Percentiles rank a stretch among this genome's conserved stretches.
Evolutionary conservation across 2,113 vertebrate genomes (phyloP).

Genomic region (Nibea coibor): DNA sequence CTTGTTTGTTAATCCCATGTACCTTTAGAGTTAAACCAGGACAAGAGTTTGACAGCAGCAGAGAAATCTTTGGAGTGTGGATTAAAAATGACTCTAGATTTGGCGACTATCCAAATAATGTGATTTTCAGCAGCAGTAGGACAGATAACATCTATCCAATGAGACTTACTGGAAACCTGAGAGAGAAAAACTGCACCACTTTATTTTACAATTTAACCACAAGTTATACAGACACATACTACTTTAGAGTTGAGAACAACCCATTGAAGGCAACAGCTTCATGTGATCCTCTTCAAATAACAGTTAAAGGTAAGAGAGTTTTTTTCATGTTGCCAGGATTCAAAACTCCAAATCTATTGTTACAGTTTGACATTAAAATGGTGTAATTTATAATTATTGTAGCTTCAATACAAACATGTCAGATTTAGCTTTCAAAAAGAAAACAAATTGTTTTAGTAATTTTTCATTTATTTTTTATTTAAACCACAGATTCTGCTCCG

Average conservation of each 20-base stretch:
- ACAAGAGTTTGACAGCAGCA: no score
- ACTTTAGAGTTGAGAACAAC: conserved; percentile 46
- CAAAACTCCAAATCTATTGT: no score
- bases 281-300: conserved; percentile 40
- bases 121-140: conserved; percentile 26
- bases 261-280: accelerated
- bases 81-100: not conserved
- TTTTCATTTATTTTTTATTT: no score
- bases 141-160: not conserved
- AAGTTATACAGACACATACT: conserved; percentile 26
- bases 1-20: conserved; percentile 59
- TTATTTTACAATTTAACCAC: no score
- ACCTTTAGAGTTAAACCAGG: not conserved
- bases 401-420: conserved; percentile 16
- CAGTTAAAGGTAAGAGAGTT: conserved; percentile 46
- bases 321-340: not conserved
- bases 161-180: conserved; percentile 58
- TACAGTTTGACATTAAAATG: no score
- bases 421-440: not conserved
- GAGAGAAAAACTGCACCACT: no score
- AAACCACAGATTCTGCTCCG: no score
- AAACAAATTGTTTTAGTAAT: no score
- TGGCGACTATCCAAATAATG: not conserved
- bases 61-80: conserved; percentile 16
- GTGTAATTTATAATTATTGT: not conserved